Evolutionary conservation across 2,888 invertebrate genomes (phyloP).

Genomic region (Noctua comes): DNA sequence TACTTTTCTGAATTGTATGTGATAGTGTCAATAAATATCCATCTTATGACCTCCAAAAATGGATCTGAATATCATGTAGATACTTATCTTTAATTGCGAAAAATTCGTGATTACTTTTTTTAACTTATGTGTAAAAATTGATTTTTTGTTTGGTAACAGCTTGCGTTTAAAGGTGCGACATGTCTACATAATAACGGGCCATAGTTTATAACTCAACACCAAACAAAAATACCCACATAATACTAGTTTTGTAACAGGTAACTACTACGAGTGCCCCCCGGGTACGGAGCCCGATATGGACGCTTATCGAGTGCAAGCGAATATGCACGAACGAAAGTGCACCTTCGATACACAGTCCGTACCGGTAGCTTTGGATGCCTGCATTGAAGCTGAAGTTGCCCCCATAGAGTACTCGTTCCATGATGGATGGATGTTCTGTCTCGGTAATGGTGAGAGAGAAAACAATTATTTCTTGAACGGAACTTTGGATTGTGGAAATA

Average conservation of each 20-base stretch:
- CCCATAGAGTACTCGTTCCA: slow-evolving; percentile 87
- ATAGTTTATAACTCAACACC: not conserved
- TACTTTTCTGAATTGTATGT: no score
- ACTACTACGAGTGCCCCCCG: slow-evolving; percentile 84
- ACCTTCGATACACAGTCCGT: slow-evolving; percentile 80
- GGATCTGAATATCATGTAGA: no score
- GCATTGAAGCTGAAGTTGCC: slow-evolving; percentile 87
- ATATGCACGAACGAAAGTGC: slow-evolving; percentile 87
- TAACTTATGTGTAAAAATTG: no score
- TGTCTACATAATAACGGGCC: not conserved
- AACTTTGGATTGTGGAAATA: slow-evolving; percentile 86
- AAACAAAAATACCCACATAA: not conserved
- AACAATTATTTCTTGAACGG: slow-evolving; percentile 87
- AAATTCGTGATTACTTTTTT: no score
- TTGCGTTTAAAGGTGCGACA: not conserved
- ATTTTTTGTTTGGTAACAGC: no score
- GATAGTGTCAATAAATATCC: no score
- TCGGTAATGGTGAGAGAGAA: slow-evolving; percentile 86
- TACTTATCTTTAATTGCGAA: no score
- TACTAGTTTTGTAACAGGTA: slow-evolving; percentile 72
- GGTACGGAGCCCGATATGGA: slow-evolving; percentile 86
- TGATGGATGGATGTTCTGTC: slow-evolving; percentile 88
- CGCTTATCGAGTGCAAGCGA: slow-evolving; percentile 83
- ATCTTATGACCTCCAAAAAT: no score
- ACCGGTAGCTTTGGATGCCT: slow-evolving; percentile 82